Percentiles rank a stretch among this genome's conserved stretches.
These are phyloP conservation scores for Camelus bactrianus DNA, from an alignment of 2,113 vertebrate genomes.

Conservation along the genomic window DNA sequence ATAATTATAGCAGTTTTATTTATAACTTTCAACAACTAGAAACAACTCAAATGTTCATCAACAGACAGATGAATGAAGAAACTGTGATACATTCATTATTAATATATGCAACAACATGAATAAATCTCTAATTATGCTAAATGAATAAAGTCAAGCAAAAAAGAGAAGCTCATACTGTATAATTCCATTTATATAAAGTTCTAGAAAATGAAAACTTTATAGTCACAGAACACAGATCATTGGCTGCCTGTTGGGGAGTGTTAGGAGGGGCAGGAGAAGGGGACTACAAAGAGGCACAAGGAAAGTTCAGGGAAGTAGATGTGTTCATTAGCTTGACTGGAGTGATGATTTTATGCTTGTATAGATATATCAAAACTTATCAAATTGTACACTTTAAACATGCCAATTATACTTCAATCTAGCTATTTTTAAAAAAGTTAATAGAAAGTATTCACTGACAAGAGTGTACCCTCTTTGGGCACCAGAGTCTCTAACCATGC, in stretches of 20 bases:
- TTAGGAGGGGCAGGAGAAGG: neutral
- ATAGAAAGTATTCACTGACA: neutral
- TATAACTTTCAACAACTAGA: neutral
- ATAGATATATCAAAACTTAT: neutral
- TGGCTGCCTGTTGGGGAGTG: neutral
- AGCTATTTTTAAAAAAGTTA: neutral
- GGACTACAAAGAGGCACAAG: neutral
- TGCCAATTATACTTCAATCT: neutral
- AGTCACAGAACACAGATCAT: neutral
- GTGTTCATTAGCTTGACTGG: neutral
- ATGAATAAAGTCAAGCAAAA: neutral
- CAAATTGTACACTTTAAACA: neutral
- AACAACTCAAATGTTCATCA: neutral
- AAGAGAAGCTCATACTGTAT: neutral
- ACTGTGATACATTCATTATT: neutral
- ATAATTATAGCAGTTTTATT: neutral
- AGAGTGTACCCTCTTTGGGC: neutral
- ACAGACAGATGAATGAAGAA: neutral
- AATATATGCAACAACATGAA: neutral
- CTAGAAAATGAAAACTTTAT: neutral
- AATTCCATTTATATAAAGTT: slow-evolving; percentile 2
- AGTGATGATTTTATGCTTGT: neutral
- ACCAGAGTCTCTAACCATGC: neutral
- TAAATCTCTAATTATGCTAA: neutral
- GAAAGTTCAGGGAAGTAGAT: neutral